Conservation (phyloP, 2,888 invertebrate species). For the Prosopocoilus inquinatus region DNA sequence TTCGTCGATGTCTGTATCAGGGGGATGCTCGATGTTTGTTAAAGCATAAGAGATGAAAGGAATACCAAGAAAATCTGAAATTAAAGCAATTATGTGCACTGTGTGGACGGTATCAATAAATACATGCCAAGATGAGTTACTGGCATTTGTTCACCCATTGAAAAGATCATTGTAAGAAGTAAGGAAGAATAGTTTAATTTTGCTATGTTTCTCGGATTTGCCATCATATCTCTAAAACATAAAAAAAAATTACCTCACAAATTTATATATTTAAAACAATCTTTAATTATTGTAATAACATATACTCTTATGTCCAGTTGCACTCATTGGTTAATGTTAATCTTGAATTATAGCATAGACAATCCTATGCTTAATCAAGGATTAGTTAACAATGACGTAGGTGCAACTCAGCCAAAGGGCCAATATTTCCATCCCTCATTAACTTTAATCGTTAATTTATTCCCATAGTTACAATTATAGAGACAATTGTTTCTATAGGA, state of each 20-base stretch:
- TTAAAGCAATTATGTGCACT: not conserved
- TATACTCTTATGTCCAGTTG: too few relatives aligned
- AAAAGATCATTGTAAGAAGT: constrained; percentile 84
- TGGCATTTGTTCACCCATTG: constrained; percentile 87
- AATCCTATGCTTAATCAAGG: too few relatives aligned
- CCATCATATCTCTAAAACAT: constrained; percentile 67
- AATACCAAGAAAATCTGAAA: constrained; percentile 78
- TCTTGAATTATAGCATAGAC: too few relatives aligned
- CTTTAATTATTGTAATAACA: too few relatives aligned
- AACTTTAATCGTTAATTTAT: too few relatives aligned
- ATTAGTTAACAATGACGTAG: too few relatives aligned
- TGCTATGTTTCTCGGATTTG: constrained; percentile 73
- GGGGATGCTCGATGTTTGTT: constrained; percentile 77
- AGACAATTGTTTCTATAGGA: too few relatives aligned
- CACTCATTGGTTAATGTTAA: too few relatives aligned
- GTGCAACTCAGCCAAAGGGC: too few relatives aligned
- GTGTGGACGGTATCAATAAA: not conserved
- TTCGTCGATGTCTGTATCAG: constrained; percentile 78
- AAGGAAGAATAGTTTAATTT: constrained; percentile 80
- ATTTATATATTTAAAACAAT: too few relatives aligned
- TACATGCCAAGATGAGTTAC: constrained; percentile 80
- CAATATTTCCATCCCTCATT: too few relatives aligned
- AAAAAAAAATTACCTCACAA: not conserved
- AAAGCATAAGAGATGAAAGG: constrained; percentile 80
- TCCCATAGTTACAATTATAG: too few relatives aligned